phyloP scores from a whole-genome alignment of 2,797 vertebrate species.

The Brachymystax lenok region DNA sequence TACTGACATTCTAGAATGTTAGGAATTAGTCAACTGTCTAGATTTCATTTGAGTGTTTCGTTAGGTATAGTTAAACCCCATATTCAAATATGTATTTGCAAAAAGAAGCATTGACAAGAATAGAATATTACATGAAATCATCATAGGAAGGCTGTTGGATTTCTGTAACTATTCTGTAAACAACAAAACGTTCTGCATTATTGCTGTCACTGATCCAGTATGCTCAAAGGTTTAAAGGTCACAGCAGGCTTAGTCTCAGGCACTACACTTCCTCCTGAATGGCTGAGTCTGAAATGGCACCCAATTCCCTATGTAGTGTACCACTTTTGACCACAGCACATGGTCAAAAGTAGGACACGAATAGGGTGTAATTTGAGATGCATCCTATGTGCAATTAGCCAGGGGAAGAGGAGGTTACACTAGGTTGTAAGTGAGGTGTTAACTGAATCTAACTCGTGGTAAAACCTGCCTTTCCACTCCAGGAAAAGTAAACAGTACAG shows the following conservation, averaged over 20 bases:
- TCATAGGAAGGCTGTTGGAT: background rate
- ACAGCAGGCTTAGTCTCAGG: background rate
- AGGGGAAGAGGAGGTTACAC: background rate
- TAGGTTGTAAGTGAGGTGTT: background rate
- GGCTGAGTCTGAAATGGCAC: background rate
- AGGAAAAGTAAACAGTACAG: constrained; percentile 42
- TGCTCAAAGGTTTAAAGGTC: background rate
- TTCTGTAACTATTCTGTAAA: background rate
- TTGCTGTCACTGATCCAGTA: background rate
- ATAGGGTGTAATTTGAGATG: background rate
- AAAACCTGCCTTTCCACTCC: background rate
- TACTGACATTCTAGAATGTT: no score
- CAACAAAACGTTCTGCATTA: background rate
- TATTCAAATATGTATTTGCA: no score
- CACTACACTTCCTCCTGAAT: background rate
- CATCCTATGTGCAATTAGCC: background rate
- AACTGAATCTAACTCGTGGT: background rate
- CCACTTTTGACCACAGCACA: background rate
- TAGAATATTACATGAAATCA: no score
- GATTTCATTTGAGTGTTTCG: no score
- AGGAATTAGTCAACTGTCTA: no score
- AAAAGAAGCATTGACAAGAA: no score
- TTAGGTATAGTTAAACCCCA: no score
- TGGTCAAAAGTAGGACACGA: background rate
- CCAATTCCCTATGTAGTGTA: background rate